Evolutionary conservation across 2,797 vertebrate species (phyloP).

Genomic region (Semotilus atromaculatus): DNA sequence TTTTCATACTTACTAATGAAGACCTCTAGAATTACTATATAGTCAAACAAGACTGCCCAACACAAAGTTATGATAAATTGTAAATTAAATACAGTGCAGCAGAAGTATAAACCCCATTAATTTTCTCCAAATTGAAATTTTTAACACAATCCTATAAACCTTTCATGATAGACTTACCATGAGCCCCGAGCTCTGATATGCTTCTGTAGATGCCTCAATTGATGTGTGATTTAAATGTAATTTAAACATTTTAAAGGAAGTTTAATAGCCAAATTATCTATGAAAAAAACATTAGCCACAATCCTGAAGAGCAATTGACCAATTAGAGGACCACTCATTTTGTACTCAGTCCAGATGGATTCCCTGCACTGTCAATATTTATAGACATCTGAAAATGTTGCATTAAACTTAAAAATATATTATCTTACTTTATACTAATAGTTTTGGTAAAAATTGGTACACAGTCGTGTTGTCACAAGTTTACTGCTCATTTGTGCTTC

Average conservation of each 20-base stretch:
- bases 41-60: neutral
- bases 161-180: neutral
- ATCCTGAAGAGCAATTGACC: neutral
- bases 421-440: too few relatives aligned
- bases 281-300: neutral
- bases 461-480: too few relatives aligned
- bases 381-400: too few relatives aligned
- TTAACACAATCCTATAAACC: neutral
- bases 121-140: neutral
- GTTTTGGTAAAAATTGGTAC: too few relatives aligned
- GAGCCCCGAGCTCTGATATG: neutral
- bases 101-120: neutral
- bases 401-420: too few relatives aligned
- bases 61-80: neutral
- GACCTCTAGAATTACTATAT: neutral
- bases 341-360: too few relatives aligned
- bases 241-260: neutral
- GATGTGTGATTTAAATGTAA: neutral
- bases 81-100: neutral
- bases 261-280: neutral
- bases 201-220: neutral
- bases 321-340: too few relatives aligned
- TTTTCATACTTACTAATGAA: neutral
- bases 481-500: too few relatives aligned
- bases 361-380: too few relatives aligned